A percentile compares a stretch with the other conserved stretches of the same genome.
Evolutionary conservation across 2,113 vertebrate genomes (phyloP).

Genomic region (Rousettus leschenaultii): DNA sequence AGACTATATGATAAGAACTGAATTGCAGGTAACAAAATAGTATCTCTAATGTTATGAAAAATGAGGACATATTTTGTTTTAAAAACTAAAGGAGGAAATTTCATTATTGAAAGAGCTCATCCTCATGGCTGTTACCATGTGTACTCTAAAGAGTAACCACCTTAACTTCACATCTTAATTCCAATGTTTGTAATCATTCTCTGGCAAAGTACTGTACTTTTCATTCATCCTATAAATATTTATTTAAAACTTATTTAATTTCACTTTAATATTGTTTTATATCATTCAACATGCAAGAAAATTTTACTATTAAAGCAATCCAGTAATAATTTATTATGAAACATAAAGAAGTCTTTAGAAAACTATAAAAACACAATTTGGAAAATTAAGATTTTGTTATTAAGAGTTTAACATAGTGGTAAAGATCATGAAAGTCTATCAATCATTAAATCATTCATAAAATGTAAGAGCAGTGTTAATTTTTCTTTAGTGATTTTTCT

Average conservation of each 20-base stretch:
- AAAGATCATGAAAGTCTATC: not conserved
- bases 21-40: not conserved
- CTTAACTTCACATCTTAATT: not conserved
- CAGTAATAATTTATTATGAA: not conserved
- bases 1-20: not conserved
- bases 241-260: not conserved
- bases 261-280: not conserved
- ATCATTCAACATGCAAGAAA: not conserved
- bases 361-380: not conserved
- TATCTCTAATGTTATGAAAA: not conserved
- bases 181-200: not conserved
- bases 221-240: not conserved
- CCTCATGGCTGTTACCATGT: not conserved
- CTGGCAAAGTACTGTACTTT: not conserved
- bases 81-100: not conserved
- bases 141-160: not conserved
- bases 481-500: not conserved
- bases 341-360: not conserved
- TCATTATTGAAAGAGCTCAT: not conserved
- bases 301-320: not conserved
- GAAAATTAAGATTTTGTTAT: conserved; percentile 6
- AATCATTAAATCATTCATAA: not conserved
- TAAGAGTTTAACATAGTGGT: not conserved
- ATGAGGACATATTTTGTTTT: not conserved
- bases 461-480: not conserved